These are phyloP conservation scores for Anarsia innoxiella DNA, from an alignment of 2,888 invertebrate species.

Conservation along the genomic window DNA sequence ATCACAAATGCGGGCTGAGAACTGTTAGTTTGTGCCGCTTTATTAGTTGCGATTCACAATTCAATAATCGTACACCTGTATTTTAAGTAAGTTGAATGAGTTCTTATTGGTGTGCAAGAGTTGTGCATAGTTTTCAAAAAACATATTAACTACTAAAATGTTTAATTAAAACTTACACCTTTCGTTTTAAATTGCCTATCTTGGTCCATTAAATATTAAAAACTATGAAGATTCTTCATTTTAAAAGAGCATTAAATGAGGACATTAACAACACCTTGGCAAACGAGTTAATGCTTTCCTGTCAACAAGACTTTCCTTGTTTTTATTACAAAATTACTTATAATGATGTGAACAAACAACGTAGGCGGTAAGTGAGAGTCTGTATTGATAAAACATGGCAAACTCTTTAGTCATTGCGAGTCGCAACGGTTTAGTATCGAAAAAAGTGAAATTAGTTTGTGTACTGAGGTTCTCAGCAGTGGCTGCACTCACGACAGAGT, in stretches of 20 bases:
- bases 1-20: constrained; percentile 44
- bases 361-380: constrained; percentile 9
- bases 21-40: constrained; percentile 55
- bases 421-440: constrained; percentile 21
- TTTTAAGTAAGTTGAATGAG: no score
- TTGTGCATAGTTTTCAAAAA: no score
- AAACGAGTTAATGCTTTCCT: no score
- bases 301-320: constrained; percentile 10
- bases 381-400: constrained; percentile 7
- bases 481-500: constrained; percentile 17
- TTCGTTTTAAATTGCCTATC: no score
- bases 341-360: constrained; percentile 11
- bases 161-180: no score
- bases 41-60: constrained; percentile 38
- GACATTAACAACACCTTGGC: no score
- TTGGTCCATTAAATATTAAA: no score
- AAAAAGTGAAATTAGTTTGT: constrained; percentile 31
- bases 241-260: no score
- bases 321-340: constrained; percentile 7
- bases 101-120: no score
- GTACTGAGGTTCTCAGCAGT: constrained; percentile 19
- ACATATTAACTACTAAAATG: no score
- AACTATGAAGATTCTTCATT: no score
- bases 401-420: constrained; percentile 9
- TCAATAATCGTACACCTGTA: no score